Evolutionary conservation across 2,113 vertebrate species (phyloP).

Genomic region (Bufo bufo): DNA sequence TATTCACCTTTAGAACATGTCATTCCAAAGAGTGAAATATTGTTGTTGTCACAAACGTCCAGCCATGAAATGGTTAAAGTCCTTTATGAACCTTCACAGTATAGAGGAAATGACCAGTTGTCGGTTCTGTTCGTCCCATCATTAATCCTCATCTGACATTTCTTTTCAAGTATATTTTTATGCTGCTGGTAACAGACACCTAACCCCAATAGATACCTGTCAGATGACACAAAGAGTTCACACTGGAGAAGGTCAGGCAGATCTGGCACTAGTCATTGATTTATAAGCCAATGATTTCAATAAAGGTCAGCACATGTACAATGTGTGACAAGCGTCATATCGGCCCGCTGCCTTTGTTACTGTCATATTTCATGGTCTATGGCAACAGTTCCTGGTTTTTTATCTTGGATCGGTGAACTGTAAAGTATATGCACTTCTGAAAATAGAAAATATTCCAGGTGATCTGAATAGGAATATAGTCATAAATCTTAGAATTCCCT

Average conservation of each 20-base stretch:
- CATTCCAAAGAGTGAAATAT: background rate
- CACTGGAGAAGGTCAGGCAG: constrained; percentile 34
- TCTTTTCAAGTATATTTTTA: constrained; percentile 33
- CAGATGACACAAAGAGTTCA: constrained; percentile 34
- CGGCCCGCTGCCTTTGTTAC: background rate
- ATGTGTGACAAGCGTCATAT: background rate
- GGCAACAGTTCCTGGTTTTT: background rate
- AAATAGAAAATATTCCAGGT: background rate
- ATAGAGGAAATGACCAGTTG: background rate
- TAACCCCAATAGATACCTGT: constrained; percentile 26
- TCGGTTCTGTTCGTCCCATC: background rate
- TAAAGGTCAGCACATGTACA: constrained; percentile 21
- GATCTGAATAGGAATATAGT: too few relatives aligned
- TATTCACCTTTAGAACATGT: background rate
- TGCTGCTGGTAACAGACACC: background rate
- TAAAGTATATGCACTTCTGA: background rate
- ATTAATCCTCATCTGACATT: background rate
- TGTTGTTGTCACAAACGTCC: background rate
- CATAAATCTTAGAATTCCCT: too few relatives aligned
- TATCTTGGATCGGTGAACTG: background rate
- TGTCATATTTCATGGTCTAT: background rate
- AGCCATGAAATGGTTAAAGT: background rate
- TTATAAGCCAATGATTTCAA: constrained; percentile 21
- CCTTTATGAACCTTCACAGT: background rate
- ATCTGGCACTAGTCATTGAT: constrained; percentile 8